Conservation (phyloP, 2,888 invertebrate genomes). For the Idaea dimidiata region DNA sequence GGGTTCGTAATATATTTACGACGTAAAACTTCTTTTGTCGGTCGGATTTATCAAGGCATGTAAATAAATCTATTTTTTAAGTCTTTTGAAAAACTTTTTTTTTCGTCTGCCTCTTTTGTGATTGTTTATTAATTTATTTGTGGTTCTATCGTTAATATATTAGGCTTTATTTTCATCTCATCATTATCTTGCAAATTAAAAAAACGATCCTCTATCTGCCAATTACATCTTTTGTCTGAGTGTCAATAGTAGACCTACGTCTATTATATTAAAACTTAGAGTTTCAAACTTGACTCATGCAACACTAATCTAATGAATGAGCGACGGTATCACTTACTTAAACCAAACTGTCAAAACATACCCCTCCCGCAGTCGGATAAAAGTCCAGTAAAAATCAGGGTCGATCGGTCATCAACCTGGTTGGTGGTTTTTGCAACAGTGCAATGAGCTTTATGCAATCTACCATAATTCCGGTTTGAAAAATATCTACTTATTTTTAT, state of each 20-base stretch:
- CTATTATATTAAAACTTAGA: too few relatives aligned
- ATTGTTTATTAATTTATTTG: not conserved
- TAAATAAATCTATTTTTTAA: not conserved
- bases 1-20: constrained; percentile 1
- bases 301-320: too few relatives aligned
- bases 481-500: constrained; percentile 19
- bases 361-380: constrained; percentile 12
- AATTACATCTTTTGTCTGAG: too few relatives aligned
- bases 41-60: not conserved
- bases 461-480: constrained; percentile 53
- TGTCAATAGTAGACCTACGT: too few relatives aligned
- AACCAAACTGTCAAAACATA: not conserved
- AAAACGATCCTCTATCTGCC: not conserved
- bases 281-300: too few relatives aligned
- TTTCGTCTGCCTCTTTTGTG: not conserved
- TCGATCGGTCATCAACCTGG: constrained; percentile 57
- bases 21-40: not conserved
- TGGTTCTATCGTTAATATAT: not conserved
- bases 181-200: not conserved
- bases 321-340: too few relatives aligned
- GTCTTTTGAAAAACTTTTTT: not conserved
- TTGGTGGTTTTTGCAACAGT: constrained; percentile 49
- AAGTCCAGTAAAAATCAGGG: constrained; percentile 52
- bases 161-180: not conserved
- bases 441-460: constrained; percentile 62